A percentile compares a stretch with the other conserved stretches of the same genome.
phyloP scores from a whole-genome alignment of 2,888 invertebrate genomes.

The Drosophila mimetica region DNA sequence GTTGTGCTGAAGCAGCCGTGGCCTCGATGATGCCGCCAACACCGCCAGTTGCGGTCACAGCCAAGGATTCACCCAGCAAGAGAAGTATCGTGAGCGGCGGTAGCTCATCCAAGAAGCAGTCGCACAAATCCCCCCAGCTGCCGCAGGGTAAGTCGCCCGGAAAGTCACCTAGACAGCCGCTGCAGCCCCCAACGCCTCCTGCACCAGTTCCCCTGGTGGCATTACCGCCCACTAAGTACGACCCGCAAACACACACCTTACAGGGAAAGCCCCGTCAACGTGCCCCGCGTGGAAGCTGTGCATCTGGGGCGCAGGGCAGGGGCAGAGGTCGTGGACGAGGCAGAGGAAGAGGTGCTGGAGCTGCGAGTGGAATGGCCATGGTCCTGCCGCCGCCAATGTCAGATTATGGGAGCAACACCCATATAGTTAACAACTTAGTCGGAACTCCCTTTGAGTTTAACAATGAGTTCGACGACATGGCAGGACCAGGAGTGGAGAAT shows the following conservation, averaged over 20 bases:
- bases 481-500: slow-evolving; percentile 90
- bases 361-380: slow-evolving; percentile 67
- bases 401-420: slow-evolving; percentile 84
- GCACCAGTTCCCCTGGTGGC: slow-evolving; percentile 31
- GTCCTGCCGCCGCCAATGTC: slow-evolving; percentile 80
- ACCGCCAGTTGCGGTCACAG: slow-evolving; percentile 29
- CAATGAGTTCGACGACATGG: slow-evolving; percentile 93
- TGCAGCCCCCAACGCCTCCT: slow-evolving; percentile 62
- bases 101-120: slow-evolving; percentile 65
- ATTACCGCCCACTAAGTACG: slow-evolving; percentile 65
- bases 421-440: slow-evolving; percentile 91
- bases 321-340: slow-evolving; percentile 85
- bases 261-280: slow-evolving; percentile 82
- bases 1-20: slow-evolving; percentile 37
- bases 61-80: slow-evolving; percentile 80
- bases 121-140: slow-evolving; percentile 86
- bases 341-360: slow-evolving; percentile 84
- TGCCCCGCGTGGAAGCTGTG: slow-evolving; percentile 81
- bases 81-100: slow-evolving; percentile 68
- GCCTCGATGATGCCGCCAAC: slow-evolving; percentile 39
- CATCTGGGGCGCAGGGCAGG: slow-evolving; percentile 51
- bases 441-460: slow-evolving; percentile 94
- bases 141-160: slow-evolving; percentile 87
- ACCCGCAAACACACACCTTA: slow-evolving; percentile 78
- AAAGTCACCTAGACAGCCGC: slow-evolving; percentile 86